These are phyloP conservation scores for Tetragnatha montana DNA, from an alignment of 2,888 invertebrate genomes.

Conservation along the genomic window DNA sequence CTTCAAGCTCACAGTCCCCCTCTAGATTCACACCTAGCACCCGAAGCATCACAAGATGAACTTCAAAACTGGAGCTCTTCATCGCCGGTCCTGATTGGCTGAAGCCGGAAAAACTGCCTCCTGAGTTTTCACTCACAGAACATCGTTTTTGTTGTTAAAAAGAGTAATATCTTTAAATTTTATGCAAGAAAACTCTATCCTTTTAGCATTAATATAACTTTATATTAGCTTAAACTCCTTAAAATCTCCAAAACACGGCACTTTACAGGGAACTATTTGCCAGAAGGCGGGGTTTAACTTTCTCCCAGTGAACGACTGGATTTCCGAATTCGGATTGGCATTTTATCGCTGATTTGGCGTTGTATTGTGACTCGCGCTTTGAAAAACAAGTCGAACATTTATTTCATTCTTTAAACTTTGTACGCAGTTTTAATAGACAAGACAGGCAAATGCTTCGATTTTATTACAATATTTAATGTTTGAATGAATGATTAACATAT, in stretches of 20 bases:
- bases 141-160: not conserved
- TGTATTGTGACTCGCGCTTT: too few species aligned
- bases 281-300: not conserved
- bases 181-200: not conserved
- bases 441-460: too few species aligned
- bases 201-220: not conserved
- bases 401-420: too few species aligned
- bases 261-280: not conserved
- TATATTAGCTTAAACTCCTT: not conserved
- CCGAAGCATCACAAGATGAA: not conserved
- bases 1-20: too few species aligned
- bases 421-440: too few species aligned
- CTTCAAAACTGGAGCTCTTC: constrained; percentile 43
- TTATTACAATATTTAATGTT: too few species aligned
- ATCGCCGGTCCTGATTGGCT: constrained; percentile 12
- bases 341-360: too few species aligned
- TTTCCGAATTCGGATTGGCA: too few species aligned
- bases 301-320: not conserved
- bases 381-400: too few species aligned
- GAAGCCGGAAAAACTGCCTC: not conserved
- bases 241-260: not conserved
- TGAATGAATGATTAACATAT: too few species aligned
- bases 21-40: too few species aligned
- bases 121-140: not conserved
- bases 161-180: not conserved